Base-by-base conservation (phyloP, 2,797 vertebrate species). In the Pseudomugil gertrudae region DNA sequence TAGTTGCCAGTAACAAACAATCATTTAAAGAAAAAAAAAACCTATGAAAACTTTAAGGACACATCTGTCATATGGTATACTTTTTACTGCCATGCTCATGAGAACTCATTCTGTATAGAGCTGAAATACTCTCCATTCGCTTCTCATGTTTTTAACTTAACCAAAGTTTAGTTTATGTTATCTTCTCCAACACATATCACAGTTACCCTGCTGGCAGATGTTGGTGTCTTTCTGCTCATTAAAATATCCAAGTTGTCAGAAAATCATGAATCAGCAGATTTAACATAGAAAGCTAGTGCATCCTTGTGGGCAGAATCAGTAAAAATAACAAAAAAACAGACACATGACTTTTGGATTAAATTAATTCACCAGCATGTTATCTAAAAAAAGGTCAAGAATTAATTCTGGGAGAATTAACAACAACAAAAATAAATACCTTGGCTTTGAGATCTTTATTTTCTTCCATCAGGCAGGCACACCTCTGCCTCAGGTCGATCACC, bases 371-470 rank as follows among this genome's bases (percentile, higher is more conserved):
- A 33, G 9, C 3, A 6, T 24, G 23, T 21, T 15, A 9, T 36
- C 13, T 30, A 32, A 6, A 58, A 52, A 2, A 2, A 45, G n/a
- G n/a, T n/a, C 17, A n/a, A 45, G 8, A 9, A 19, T 1, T 2
- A 45, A 7, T 47, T 21, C 1, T 47, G 2, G 5, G 8, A 67
- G 51, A 9, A 24, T 17, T 27, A 54, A n/a, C n/a, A 53, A 14
- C 36, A 9, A 32, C 10, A 40, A 19, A 40, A 17, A 40, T 40
- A 33, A 14, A 15, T 27, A 68, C 75, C 96, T 89, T 95, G 67
- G 87, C 84, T 91, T 94, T 97, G 72, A 99, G 95, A 14, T 95
- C 95, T 89, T 94, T 94, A 86, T 98, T 99, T 91, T 99, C 97
- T 85, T 96, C 96, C 79, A 89, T 36, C 69, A 97, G 91, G 59